These are phyloP conservation scores for Hipparchia semele DNA, from an alignment of 2,888 invertebrate genomes.

Conservation along the genomic window DNA sequence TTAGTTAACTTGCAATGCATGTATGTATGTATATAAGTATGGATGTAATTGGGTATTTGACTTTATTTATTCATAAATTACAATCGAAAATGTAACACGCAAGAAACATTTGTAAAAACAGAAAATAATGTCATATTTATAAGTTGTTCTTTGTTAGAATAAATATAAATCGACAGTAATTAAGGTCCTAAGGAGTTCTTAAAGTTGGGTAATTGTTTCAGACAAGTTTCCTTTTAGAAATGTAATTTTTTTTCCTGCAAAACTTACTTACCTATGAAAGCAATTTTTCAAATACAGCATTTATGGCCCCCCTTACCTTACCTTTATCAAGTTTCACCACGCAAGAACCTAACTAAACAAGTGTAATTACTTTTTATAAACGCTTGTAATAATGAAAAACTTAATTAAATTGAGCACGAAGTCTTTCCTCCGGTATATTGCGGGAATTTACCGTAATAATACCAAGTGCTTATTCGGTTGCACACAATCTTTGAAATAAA, in stretches of 20 bases:
- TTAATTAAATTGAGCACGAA: conserved; percentile 15
- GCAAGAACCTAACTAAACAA: neutral
- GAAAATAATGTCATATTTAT: no score
- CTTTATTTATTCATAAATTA: no score
- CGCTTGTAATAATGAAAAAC: conserved; percentile 6
- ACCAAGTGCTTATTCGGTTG: neutral
- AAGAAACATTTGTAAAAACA: no score
- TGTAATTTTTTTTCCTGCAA: neutral
- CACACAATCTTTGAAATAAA: neutral
- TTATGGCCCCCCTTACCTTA: neutral
- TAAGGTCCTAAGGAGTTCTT: no score
- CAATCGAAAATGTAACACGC: no score
- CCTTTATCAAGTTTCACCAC: conserved; percentile 1
- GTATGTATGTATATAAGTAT: no score
- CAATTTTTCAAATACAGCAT: neutral
- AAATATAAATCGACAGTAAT: no score
- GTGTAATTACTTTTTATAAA: conserved; percentile 3
- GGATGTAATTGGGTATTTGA: no score
- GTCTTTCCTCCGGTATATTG: neutral
- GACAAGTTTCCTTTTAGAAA: no score
- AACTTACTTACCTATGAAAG: neutral
- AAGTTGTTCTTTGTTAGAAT: no score
- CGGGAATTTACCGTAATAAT: neutral
- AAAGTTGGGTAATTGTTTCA: no score
- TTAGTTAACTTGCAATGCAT: no score